A percentile compares a stretch with the other conserved stretches of the same genome.
Evolutionary conservation across 2,113 vertebrate species (phyloP).

Genomic region (Muntiacus reevesi): DNA sequence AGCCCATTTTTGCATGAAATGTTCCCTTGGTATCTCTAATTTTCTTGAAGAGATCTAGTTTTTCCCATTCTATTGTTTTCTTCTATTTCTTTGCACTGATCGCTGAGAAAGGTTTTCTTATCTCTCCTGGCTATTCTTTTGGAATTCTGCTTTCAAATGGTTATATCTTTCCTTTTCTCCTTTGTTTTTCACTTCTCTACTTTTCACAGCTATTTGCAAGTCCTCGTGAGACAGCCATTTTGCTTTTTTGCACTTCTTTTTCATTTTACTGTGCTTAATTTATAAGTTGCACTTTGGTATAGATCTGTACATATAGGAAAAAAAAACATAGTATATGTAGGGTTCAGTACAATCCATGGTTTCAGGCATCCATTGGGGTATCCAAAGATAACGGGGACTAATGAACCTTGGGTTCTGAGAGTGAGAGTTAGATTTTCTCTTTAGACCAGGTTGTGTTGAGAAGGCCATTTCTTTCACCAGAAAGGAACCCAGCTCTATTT

Average conservation of each 20-base stretch:
- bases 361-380: not conserved
- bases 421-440: not conserved
- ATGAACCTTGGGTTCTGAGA: not conserved
- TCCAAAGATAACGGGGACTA: not conserved
- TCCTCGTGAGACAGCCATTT: not conserved
- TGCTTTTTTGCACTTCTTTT: not conserved
- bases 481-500: not conserved
- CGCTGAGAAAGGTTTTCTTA: not conserved
- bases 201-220: not conserved
- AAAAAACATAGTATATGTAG: not conserved
- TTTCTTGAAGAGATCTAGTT: not conserved
- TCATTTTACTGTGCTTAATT: not conserved
- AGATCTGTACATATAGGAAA: not conserved
- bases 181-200: not conserved
- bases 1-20: not conserved
- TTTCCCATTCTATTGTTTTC: not conserved
- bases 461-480: not conserved
- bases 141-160: not conserved
- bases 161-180: not conserved
- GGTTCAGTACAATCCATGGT: not conserved
- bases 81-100: not conserved
- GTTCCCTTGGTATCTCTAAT: not conserved
- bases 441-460: not conserved
- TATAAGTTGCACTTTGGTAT: not conserved
- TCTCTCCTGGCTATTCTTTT: not conserved